Evolutionary conservation across 30 jellyfish, hydroid and myxozoan genomes (phyloP), one percentile per base, ranked within the genome.

Genomic region (Aurelia sp.): DNA sequence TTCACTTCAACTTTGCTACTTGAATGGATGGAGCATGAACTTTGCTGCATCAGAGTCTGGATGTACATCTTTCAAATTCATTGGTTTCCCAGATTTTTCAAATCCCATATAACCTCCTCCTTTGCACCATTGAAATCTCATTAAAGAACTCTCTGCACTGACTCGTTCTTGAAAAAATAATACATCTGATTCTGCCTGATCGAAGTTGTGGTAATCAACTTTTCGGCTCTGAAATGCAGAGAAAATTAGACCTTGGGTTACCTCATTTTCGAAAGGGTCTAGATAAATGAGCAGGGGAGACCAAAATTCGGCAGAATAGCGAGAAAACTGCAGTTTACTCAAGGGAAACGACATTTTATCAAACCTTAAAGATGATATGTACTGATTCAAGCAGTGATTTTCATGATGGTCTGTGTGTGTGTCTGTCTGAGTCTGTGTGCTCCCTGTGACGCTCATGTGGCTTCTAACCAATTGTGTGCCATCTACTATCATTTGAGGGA

Each of bases 41-140:
- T 13, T 61, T 19, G 58, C 62, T 12, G 82, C 63, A 50, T 31
- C 79, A 24, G 85, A 27, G 11, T 58, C 47, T n/a, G 11, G 13
- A 50, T 8, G 10, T n/a, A 52, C 74, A 27, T 76, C 21, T 18
- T 31, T 55, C 10, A 76, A 38, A 8, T 64, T 38, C 19, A 40
- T 40, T n/a, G 82, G 82, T 44, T 16, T 64, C 13, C 82, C 82
- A 10, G 53, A 19, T 18, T 9, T 41, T n/a, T 72, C 82, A 72
- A 72, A 72, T 3, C 82, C 82, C 60, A 72, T 72, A 20, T 38
- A 72, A 3, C 52, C 24, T 7, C 27, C 79, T 13, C 82, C 82
- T 38, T 72, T 48, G 10, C 58, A 10, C 67, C 67, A 48, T n/a
- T 47, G 53, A 21, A 72, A 22, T 13, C 51, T 48, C 35, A 40